phyloP scores from a whole-genome alignment of 2,113 vertebrate genomes.

The Rhombomys opimus region DNA sequence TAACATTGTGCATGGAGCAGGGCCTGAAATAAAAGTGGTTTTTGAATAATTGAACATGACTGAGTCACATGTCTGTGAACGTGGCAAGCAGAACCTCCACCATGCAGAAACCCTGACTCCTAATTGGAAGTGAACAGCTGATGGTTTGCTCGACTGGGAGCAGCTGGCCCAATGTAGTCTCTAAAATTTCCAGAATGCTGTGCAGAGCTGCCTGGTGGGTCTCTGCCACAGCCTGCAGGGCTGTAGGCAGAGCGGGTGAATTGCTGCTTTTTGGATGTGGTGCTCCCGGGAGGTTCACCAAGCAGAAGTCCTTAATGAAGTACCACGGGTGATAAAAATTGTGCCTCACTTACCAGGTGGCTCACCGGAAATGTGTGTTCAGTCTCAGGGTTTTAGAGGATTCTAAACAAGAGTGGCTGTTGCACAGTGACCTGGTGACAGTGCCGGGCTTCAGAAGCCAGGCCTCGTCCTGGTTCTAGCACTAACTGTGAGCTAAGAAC shows the following conservation, averaged over 20 bases:
- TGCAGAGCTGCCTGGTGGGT: background rate
- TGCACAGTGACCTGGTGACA: background rate
- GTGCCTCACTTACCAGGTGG: background rate
- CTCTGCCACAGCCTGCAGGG: background rate
- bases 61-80: background rate
- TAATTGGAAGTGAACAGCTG: background rate
- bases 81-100: background rate
- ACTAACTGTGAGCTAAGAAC: background rate
- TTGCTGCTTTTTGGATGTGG: background rate
- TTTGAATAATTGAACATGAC: constrained; percentile 46
- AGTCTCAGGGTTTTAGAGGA: background rate
- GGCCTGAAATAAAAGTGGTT: background rate
- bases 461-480: background rate
- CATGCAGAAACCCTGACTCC: background rate
- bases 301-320: background rate
- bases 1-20: background rate
- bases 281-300: background rate
- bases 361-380: background rate
- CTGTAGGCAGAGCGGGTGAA: background rate
- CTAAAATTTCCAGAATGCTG: background rate
- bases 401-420: background rate
- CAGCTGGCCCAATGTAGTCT: background rate
- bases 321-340: background rate
- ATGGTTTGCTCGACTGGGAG: background rate
- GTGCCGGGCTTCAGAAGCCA: background rate